Percentiles rank a stretch among this genome's conserved stretches.
Evolutionary conservation across 1,140 invertebrate genomes (phyloP).

Genomic region (Eurytemora carolleeae): DNA sequence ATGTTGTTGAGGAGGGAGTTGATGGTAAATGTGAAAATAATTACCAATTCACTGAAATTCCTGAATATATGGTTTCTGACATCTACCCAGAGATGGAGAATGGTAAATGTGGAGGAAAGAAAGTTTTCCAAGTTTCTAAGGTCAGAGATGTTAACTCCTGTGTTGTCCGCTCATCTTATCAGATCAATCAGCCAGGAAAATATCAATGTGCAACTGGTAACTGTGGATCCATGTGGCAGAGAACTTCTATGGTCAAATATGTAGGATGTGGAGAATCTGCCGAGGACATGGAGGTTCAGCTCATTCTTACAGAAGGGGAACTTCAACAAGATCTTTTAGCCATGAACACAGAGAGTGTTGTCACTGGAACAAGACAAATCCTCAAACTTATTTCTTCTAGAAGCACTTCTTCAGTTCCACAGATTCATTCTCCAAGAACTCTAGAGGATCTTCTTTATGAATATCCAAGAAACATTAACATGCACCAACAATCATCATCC

Average conservation of each 20-base stretch:
- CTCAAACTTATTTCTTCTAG: neutral
- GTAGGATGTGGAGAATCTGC: constrained; percentile 1
- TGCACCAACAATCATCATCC: neutral
- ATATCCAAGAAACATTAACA: neutral
- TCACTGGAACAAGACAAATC: constrained; percentile 3
- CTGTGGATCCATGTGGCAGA: constrained; percentile 8
- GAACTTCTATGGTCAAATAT: constrained; percentile 7
- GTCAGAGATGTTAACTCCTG: constrained; percentile 9
- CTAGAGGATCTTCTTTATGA: constrained; percentile 6
- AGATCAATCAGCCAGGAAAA: neutral
- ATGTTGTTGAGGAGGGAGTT: constrained; percentile 2
- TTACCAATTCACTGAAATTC: constrained; percentile 13
- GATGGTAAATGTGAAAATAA: constrained; percentile 12
- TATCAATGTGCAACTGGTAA: neutral
- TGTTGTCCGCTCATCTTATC: neutral
- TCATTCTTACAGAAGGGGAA: constrained; percentile 12
- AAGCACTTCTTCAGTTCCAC: neutral
- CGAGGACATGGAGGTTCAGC: neutral
- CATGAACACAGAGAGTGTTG: constrained; percentile 2
- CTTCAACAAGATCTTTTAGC: constrained; percentile 2
- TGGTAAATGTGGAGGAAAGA: neutral
- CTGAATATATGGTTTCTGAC: constrained; percentile 9
- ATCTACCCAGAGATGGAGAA: neutral
- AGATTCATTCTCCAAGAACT: neutral
- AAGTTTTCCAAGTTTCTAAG: constrained; percentile 6